Conservation (phyloP, 2,113 vertebrate genomes). For the Mormyrus lacerda region DNA sequence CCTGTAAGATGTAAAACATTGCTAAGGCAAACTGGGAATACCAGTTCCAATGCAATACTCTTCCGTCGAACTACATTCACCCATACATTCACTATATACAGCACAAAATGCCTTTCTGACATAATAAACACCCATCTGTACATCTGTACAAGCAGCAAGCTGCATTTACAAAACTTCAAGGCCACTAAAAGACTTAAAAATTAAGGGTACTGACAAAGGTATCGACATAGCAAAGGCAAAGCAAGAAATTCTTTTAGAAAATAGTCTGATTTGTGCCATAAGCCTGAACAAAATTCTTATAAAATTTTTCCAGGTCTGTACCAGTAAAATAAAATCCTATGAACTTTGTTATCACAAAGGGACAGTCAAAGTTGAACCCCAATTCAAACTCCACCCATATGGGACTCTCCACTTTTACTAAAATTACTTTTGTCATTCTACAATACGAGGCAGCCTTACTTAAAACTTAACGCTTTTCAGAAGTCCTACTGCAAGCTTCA, state of each 20-base stretch:
- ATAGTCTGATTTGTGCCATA: neutral
- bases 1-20: neutral
- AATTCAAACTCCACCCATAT: neutral
- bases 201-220: neutral
- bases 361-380: neutral
- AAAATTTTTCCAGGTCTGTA: neutral
- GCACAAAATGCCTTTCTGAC: neutral
- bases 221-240: neutral
- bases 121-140: neutral
- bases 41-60: neutral
- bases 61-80: neutral
- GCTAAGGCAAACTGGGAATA: neutral
- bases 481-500: neutral
- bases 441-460: neutral
- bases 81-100: neutral
- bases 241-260: neutral
- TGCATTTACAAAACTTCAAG: neutral
- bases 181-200: neutral
- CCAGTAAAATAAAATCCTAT: neutral
- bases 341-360: neutral
- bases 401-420: neutral
- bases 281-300: neutral
- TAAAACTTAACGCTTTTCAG: neutral
- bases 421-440: neutral
- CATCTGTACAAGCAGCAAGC: neutral